Evolutionary conservation across 2,797 vertebrate genomes (phyloP), one percentile per base, ranked within the genome.

Genomic region (Hoplostethus mediterraneus): DNA sequence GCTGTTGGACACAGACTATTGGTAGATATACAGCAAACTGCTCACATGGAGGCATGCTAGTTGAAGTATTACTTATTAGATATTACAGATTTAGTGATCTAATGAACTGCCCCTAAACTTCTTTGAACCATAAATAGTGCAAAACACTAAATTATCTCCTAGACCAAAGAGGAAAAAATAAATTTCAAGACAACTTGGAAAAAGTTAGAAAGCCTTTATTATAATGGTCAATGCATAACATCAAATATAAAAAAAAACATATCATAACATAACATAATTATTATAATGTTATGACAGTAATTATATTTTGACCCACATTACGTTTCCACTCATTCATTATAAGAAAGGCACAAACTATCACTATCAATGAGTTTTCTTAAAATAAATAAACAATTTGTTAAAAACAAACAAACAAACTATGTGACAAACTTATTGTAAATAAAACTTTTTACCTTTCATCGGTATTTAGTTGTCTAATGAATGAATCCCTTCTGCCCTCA

Each of bases 381-480:
- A 16, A 9, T 1, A 31, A 9, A 42, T 12, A 42, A 36, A 36
- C 55, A 40, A 21, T 16, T 49, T 28, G 5, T 5, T 49, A 6
- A 51, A 42, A 5, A 30, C 48, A 53, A 52, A 30, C 48, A 53
- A 52, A 36, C 33, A 13, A 28, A 47, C 42, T 5, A n/a, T 30
- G 31, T 21, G 21, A 21, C 21, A 21, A 21, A 21, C 16, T 3
- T 2, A 13, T 42, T 54, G 36, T 17, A 51, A 64, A 3, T 21
- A 2, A 74, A 58, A 11, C 1, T 0, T 49, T 77, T 62, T 81
- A 87, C 87, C 83, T 73, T 74, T 3, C 45, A n/a, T 2, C 5
- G 25, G 0, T 5, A 10, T 8, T 9, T 13, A 5, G 2, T 48
- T 7, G 0, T 64, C 6, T 31, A 17, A 2, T 36, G 13, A 66